Evolutionary conservation across 2,113 vertebrate genomes (phyloP), one percentile per base, ranked within the genome.

Genomic region (Stomatorhinus ivindoensis): DNA sequence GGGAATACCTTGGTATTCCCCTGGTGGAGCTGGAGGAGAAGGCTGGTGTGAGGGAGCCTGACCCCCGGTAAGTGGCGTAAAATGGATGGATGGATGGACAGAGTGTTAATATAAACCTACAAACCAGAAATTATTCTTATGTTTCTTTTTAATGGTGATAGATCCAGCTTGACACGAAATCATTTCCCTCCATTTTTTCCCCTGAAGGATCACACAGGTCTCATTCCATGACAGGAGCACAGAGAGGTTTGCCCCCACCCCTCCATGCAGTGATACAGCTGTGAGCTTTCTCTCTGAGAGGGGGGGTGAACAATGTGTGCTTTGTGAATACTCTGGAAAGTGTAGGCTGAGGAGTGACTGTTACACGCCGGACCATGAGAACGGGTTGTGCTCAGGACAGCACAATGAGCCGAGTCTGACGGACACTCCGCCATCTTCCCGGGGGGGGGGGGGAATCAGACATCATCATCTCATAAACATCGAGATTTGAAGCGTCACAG

Each of bases 301-400:
- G 42, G 89, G 89, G 24, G 82, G 44, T 13, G 89, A 90, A 95
- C 94, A 95, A 92, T 94, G 94, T 93, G 91, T 83, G 93, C 93
- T 94, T 94, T 94, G 94, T 94, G 87, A 88, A 88, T 90, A 50
- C 5, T 91, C 91, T 88, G 46, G 86, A 92, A 89, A 94, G 90
- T 13, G 24, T 87, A 84, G 91, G 92, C 92, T 89, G 89, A 91
- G 91, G 90, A 88, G 91, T 31, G 89, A 91, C 92, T 90, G 93
- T 92, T 93, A 92, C 92, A 92, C 87, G 2, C 88, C 89, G 91
- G 44, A 88, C 90, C 83, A 90, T 93, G 94, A 93, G 94, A 95
- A 95, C 35, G 31, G 80, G 85, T 55, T 17, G 51, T 55, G 48
- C 87, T 84, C 39, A 35, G 13, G 48, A 46, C 89, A 46, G 73